These are phyloP conservation scores for Zophobas atratus DNA, from an alignment of 1,140 invertebrate genomes.

Conservation along the genomic window DNA sequence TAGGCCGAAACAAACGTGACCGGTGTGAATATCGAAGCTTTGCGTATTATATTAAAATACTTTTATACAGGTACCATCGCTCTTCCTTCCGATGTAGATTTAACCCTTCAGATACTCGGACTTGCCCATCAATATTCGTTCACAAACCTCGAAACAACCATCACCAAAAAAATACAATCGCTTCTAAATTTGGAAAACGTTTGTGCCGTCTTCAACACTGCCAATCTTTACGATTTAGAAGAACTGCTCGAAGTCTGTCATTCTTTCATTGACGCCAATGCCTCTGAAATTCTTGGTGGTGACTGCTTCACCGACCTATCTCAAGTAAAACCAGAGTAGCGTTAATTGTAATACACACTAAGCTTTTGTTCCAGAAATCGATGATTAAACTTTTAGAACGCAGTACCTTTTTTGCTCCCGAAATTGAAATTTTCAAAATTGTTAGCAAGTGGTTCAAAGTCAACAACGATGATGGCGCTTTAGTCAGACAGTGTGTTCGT, in stretches of 20 bases:
- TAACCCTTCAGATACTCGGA: not conserved
- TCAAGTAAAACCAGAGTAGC: not conserved
- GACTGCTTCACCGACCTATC: not conserved
- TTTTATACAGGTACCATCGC: too few species aligned
- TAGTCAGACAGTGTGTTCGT: constrained; percentile 4
- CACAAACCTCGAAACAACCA: not conserved
- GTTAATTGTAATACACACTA: not conserved
- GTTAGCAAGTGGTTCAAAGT: constrained; percentile 4
- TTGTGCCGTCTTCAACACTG: not conserved
- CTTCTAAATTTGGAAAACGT: not conserved
- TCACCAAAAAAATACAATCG: not conserved
- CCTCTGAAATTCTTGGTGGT: not conserved
- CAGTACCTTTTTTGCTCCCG: not conserved
- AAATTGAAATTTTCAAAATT: constrained; percentile 8
- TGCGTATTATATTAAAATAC: too few species aligned
- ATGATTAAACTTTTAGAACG: not conserved
- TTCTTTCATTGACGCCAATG: not conserved
- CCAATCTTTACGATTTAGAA: not conserved
- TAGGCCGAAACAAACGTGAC: too few species aligned
- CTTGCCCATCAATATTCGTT: not conserved
- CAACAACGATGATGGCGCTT: not conserved
- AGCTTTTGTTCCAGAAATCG: not conserved
- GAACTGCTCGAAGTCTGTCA: not conserved
- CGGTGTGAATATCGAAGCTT: too few species aligned
- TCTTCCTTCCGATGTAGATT: too few species aligned